Evolutionary conservation across 2,797 vertebrate genomes (phyloP), one percentile per base, ranked within the genome.

Genomic region (Sparus aurata): DNA sequence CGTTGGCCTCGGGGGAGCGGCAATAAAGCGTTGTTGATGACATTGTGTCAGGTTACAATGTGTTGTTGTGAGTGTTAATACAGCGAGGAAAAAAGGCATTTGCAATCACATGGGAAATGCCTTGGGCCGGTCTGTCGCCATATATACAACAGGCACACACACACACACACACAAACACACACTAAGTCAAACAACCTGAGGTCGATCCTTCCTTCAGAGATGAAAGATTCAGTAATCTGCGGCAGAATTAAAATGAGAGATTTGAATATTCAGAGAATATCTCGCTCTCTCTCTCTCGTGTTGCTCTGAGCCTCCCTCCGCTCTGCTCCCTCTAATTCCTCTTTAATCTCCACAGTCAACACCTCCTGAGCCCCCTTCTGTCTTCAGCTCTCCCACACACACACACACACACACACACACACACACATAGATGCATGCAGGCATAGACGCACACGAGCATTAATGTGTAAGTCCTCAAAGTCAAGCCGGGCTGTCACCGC

Each of bases 331-430:
- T 73, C 79, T 93, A 88, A 90, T 89, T 92, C 84, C 84, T 82
- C 68, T 88, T 86, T 93, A 93, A 93, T 93, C 91, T 92, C 84
- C 75, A 52, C 64, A 89, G 91, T 92, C 93, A 88, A 92, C 91
- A 93, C 89, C 84, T 94, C 86, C 83, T 84, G 85, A 90, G 86
- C 83, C 77, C 77, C 88, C 84, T 80, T 89, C 89, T 91, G 87
- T 87, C 85, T 83, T 73, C 70, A 54, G 58, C 80, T 43, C 79
- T 27, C 73, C 59, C 67, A 34, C 79, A 47, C 74, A 69, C 71
- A 66, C 22, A 59, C 63, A 62, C 52, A 50, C 49, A 73, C 13
- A 46, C 25, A 25, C 22, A 30, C 3, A 67, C n/a, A 61, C 58
- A 79, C 63, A 45, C 55, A 46, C n/a, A 72, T 43, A 55, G 0